These are phyloP conservation scores for Theristicus caerulescens DNA, from an alignment of 2,113 vertebrate genomes.

Conservation along the genomic window DNA sequence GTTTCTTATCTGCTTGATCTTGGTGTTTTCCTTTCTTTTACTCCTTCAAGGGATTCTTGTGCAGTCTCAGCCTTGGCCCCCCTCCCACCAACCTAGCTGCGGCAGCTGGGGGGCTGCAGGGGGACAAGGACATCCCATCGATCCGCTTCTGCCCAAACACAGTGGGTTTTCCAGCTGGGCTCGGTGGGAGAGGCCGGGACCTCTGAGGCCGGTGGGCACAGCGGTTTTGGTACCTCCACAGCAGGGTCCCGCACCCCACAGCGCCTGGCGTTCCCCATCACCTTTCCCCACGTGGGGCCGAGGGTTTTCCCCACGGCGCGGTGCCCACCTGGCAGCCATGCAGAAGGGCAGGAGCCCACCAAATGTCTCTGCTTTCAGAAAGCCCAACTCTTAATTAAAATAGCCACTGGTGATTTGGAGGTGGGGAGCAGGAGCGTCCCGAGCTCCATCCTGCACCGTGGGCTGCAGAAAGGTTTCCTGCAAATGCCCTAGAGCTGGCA, in stretches of 20 bases:
- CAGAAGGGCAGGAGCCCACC: not conserved
- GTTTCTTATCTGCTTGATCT: not conserved
- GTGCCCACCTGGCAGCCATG: not conserved
- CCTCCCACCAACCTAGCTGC: not conserved
- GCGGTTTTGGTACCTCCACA: accelerated
- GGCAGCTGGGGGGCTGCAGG: not conserved
- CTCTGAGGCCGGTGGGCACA: not conserved
- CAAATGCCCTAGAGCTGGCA: accelerated
- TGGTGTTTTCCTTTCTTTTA: not conserved
- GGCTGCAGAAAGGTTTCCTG: not conserved
- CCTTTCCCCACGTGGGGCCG: accelerated
- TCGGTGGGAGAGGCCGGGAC: not conserved
- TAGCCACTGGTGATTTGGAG: accelerated
- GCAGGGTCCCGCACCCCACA: not conserved
- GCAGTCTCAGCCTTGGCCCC: not conserved
- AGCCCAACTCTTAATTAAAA: not conserved
- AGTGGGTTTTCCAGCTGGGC: not conserved
- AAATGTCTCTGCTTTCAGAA: not conserved
- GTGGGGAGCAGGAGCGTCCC: not conserved
- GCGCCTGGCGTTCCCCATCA: not conserved
- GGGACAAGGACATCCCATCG: not conserved
- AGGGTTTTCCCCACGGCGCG: not conserved
- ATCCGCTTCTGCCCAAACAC: not conserved
- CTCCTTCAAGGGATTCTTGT: not conserved
- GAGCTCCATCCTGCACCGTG: not conserved